These are phyloP conservation scores for Mystacornis crossleyi DNA, from an alignment of 2,113 vertebrate genomes.

Conservation along the genomic window DNA sequence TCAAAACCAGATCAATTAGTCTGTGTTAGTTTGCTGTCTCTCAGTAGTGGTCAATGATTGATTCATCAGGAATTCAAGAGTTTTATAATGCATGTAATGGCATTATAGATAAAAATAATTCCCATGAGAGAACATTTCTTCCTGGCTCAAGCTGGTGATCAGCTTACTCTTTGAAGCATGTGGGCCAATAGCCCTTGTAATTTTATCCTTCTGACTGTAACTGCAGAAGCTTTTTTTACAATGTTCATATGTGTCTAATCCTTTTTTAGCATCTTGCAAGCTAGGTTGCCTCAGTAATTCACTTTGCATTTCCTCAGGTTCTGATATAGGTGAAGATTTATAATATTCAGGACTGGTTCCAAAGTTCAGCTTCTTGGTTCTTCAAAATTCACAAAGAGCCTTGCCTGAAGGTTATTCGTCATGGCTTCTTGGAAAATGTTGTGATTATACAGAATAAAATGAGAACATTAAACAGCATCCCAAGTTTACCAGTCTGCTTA, in stretches of 20 bases:
- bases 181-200: not conserved
- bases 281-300: constrained; percentile 32
- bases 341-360: not conserved
- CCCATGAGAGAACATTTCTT: not conserved
- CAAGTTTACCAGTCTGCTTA: not conserved
- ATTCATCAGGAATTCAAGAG: not conserved
- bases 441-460: constrained; percentile 35
- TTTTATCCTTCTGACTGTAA: constrained; percentile 7
- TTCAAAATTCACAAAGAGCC: constrained; percentile 30
- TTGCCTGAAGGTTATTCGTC: constrained; percentile 44
- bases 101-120: constrained; percentile 18
- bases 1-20: not conserved
- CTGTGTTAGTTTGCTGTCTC: not conserved
- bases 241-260: constrained; percentile 27
- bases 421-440: constrained; percentile 36
- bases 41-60: not conserved
- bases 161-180: not conserved
- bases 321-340: constrained; percentile 13
- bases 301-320: constrained; percentile 18
- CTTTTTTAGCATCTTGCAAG: constrained; percentile 4
- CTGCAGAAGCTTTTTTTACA: constrained; percentile 12
- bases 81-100: not conserved
- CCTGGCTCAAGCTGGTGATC: not conserved
- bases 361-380: not conserved
- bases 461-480: constrained; percentile 12